phyloP scores from a whole-genome alignment of 2,888 invertebrate species.

The Saturnia pavonia region DNA sequence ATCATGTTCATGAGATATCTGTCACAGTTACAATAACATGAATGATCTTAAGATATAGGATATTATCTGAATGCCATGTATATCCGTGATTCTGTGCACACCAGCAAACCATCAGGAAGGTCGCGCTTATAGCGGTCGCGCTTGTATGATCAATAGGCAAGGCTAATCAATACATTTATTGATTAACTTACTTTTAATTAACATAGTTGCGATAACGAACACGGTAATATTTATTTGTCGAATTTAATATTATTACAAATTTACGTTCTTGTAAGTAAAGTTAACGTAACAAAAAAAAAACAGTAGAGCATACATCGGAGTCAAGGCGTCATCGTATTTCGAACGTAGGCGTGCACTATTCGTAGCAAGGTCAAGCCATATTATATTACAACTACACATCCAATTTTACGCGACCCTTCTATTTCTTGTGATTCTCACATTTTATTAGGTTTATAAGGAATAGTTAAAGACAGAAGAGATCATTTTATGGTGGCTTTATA shows the following conservation, averaged over 20 bases:
- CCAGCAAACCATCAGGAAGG: too few species aligned
- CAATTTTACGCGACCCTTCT: constrained; percentile 16
- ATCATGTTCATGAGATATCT: too few species aligned
- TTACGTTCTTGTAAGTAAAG: background rate
- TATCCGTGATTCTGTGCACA: too few species aligned
- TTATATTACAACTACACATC: constrained; percentile 64
- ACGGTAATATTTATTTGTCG: background rate
- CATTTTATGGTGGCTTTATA: constrained; percentile 46
- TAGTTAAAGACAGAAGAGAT: constrained; percentile 39
- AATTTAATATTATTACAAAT: background rate
- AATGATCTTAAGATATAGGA: too few species aligned
- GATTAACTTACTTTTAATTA: background rate
- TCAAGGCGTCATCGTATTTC: constrained; percentile 48
- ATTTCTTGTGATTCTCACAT: constrained; percentile 23
- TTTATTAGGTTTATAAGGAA: constrained; percentile 28
- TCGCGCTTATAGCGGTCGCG: too few species aligned
- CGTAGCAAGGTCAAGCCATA: constrained; percentile 77
- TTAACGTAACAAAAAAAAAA: constrained; percentile 5
- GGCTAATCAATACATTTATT: too few species aligned
- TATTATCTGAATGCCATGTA: too few species aligned
- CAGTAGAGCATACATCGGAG: constrained; percentile 33
- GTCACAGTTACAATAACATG: too few species aligned
- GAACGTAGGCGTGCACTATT: constrained; percentile 76
- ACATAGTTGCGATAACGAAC: background rate
- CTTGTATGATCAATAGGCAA: too few species aligned